Base-by-base conservation (phyloP, 2,113 vertebrate species). In the Halcyon malimbica region DNA sequence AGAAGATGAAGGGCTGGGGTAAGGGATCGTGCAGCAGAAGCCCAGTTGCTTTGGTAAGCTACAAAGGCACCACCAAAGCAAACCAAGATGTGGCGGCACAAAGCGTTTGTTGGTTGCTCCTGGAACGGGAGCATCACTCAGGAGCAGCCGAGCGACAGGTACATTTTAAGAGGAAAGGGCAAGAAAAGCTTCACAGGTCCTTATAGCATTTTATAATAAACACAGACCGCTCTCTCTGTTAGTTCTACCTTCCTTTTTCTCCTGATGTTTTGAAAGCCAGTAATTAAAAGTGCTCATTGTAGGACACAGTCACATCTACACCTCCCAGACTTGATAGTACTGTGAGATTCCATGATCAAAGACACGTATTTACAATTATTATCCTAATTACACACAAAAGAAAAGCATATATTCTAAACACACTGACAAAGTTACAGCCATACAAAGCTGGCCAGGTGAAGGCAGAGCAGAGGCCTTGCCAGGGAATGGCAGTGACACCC, bases 31-130 rank as follows among this genome's bases (percentile, higher is more conserved):
- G 41, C 41, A 92, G 71, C 59, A 65, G 50, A 69, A 90, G 37
- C 21, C 35, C 23, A 16, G 13, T 16, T 67, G 54, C 46, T 69
- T 59, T 59, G 77, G 57, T 57, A 73, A 26, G 28, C 64, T 13
- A 65, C 57, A 91, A 41, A 59, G 2, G 4, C 44, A 19, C 24
- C 48, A 41, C 42, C 74, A 77, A 68, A 62, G 19, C 63, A 67
- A 0, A 0, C 2, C 57, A 57, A 57, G 35, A 46, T 11, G 16
- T 2, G 0, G 19, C 2, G 65, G 39, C 14, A 50, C 67, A n/a
- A 90, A 80, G 35, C 26, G 13, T 41, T 42, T 51, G 33, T 69
- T 65, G 9, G 39, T 65, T 79, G n/a, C 42, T 70, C 28, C 7
- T 29, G 33, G 60, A 62, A 70, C 18, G 37, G 19, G 37, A 90